These are phyloP conservation scores for Ataeniobius toweri DNA, from an alignment of 2,797 vertebrate species.

Conservation along the genomic window DNA sequence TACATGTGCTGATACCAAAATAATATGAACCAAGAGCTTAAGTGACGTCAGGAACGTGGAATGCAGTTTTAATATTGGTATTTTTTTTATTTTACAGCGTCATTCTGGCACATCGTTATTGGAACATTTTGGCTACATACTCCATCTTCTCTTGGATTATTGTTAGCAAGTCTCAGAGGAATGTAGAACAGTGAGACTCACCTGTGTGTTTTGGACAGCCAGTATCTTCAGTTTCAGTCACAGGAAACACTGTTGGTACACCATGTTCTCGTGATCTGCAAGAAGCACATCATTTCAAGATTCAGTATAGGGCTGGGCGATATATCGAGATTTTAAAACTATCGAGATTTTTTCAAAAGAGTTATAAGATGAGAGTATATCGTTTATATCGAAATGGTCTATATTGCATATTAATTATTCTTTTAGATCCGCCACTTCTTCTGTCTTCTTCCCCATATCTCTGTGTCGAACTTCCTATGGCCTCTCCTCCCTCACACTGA, in stretches of 20 bases:
- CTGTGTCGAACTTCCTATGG: no score
- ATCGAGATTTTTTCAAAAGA: no score
- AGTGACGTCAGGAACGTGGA: neutral
- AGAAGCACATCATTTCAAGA: conserved; percentile 8
- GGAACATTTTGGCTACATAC: neutral
- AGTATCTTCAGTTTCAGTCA: conserved; percentile 34
- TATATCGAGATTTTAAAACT: no score
- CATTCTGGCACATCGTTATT: conserved; percentile 23
- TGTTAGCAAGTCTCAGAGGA: conserved; percentile 31
- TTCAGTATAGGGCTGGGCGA: neutral
- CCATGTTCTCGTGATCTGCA: conserved; percentile 57
- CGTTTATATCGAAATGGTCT: no score
- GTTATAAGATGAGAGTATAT: no score
- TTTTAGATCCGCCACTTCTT: no score
- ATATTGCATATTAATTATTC: no score
- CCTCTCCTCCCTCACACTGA: no score
- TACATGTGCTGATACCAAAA: neutral
- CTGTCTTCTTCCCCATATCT: no score
- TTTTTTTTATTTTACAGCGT: conserved; percentile 14
- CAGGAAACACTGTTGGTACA: conserved; percentile 25
- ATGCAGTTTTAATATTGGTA: neutral
- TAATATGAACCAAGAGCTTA: neutral
- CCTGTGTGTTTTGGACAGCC: conserved; percentile 49
- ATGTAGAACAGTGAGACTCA: conserved; percentile 55
- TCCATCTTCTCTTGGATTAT: conserved; percentile 45